These are phyloP conservation scores for Chaetodon auriga DNA, from an alignment of 2,113 vertebrate species.

Conservation along the genomic window DNA sequence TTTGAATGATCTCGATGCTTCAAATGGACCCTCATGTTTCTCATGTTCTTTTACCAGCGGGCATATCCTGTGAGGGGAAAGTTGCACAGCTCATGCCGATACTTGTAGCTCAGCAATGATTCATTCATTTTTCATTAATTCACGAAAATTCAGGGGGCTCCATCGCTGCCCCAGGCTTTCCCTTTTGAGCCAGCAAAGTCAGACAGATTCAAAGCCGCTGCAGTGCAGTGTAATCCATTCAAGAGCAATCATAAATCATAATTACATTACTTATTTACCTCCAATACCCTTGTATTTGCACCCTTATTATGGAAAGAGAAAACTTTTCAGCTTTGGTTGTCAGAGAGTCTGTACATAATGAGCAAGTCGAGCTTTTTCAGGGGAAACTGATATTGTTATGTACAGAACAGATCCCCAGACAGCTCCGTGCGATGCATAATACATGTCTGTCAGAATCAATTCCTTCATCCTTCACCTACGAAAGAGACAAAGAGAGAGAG, in stretches of 20 bases:
- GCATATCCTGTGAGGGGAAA: neutral
- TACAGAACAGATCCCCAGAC: constrained; percentile 4
- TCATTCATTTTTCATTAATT: constrained; percentile 55
- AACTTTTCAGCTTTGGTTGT: neutral
- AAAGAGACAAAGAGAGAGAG: constrained; percentile 21
- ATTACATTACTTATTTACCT: constrained; percentile 31
- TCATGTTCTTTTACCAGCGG: neutral
- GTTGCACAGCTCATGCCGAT: constrained; percentile 1
- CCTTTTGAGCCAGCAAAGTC: constrained; percentile 9
- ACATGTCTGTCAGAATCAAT: constrained; percentile 40
- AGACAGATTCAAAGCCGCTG: neutral
- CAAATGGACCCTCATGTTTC: constrained; percentile 2
- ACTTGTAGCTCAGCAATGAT: constrained; percentile 22
- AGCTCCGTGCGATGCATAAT: constrained; percentile 39
- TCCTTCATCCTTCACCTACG: constrained; percentile 27
- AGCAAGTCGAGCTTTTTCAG: neutral
- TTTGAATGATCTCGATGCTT: constrained; percentile 23
- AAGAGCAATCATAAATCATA: constrained; percentile 1
- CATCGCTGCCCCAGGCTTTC: constrained; percentile 18
- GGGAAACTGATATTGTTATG: constrained; percentile 3
- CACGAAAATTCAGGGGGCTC: constrained; percentile 28
- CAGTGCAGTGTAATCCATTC: neutral
- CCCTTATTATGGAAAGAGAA: neutral
- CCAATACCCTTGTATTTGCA: neutral
- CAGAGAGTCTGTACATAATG: neutral